Evolutionary conservation across 2,888 invertebrate species (phyloP).

Genomic region (Deroplatys truncata): DNA sequence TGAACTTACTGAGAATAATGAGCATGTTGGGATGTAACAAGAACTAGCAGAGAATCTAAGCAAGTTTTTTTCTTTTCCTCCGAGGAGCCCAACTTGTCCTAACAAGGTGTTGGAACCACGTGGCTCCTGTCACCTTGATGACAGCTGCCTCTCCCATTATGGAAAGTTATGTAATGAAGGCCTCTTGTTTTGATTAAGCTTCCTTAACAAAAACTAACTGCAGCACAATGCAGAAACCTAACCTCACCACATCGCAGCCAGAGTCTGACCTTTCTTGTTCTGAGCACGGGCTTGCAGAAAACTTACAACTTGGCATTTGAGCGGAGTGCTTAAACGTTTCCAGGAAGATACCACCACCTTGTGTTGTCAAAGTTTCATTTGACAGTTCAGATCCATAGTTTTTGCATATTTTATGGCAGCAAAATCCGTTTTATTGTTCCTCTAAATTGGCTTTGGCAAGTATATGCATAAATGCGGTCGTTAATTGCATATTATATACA

Average conservation of each 20-base stretch:
- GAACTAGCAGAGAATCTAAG: background rate
- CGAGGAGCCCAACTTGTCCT: background rate
- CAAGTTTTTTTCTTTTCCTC: background rate
- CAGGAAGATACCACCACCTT: background rate
- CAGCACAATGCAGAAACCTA: background rate
- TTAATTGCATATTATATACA: too few species aligned
- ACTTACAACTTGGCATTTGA: background rate
- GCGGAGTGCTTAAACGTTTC: background rate
- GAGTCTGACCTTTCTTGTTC: background rate
- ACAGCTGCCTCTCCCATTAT: background rate
- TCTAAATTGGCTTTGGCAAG: too few species aligned
- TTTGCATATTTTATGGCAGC: too few species aligned
- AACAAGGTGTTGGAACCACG: background rate
- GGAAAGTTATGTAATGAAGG: background rate
- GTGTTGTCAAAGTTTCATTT: background rate
- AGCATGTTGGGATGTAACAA: background rate
- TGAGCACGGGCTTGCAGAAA: background rate
- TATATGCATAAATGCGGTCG: too few species aligned
- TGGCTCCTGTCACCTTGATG: background rate
- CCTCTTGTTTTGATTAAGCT: background rate
- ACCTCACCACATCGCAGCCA: too few species aligned
- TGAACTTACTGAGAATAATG: background rate
- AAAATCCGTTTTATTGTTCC: too few species aligned
- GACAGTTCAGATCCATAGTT: background rate
- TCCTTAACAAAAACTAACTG: background rate